A percentile compares a stretch with the other conserved stretches of the same genome.
These are phyloP conservation scores for Bryconaethiops microstoma DNA, from an alignment of 2,797 vertebrate species.

Conservation along the genomic window DNA sequence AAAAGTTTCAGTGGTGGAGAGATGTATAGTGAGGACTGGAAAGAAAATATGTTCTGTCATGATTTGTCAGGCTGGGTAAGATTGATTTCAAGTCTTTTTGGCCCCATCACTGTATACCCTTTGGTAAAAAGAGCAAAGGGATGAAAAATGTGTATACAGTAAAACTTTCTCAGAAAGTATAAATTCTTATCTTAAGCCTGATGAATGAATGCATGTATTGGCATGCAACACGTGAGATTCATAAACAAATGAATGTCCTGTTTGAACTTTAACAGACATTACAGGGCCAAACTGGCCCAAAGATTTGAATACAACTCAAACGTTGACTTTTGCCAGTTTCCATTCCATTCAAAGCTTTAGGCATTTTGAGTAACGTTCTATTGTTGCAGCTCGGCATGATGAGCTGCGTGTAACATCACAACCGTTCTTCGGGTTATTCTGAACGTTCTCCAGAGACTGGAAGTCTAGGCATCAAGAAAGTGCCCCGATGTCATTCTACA, in stretches of 20 bases:
- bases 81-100: too few species aligned
- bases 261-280: background rate
- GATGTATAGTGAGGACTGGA: too few species aligned
- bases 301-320: background rate
- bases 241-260: background rate
- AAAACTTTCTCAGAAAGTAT: background rate
- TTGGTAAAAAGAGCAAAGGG: too few species aligned
- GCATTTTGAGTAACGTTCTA: background rate
- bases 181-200: background rate
- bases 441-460: background rate
- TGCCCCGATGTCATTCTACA: background rate
- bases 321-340: background rate
- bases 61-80: too few species aligned
- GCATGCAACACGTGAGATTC: background rate
- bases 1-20: too few species aligned
- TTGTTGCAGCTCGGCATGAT: background rate
- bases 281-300: background rate
- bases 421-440: background rate
- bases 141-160: too few species aligned
- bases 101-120: too few species aligned
- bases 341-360: background rate
- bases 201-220: background rate
- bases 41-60: too few species aligned
- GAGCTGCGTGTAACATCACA: background rate
- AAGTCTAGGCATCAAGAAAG: background rate